Conservation (phyloP, 1,140 invertebrate genomes). For the Penaeus chinensis region DNA sequence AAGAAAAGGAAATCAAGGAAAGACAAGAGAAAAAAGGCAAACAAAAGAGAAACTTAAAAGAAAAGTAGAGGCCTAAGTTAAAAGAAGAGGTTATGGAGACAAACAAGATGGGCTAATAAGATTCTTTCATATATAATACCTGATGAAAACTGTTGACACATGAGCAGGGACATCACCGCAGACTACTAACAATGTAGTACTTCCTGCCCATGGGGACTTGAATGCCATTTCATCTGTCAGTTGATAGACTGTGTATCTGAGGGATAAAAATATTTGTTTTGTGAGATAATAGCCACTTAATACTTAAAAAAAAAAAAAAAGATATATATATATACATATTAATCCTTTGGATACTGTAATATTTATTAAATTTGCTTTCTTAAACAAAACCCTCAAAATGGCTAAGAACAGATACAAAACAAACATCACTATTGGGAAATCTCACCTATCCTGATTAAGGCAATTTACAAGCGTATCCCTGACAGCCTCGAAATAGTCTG, state of each 20-base stretch:
- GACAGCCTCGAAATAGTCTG: conserved; percentile 78
- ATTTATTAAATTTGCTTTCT: no score
- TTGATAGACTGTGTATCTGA: conserved; percentile 81
- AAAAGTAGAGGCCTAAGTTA: no score
- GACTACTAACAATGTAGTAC: conserved; percentile 80
- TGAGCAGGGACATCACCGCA: conserved; percentile 79
- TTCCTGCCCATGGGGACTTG: conserved; percentile 77
- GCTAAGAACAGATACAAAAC: no score
- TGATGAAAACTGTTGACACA: conserved; percentile 76
- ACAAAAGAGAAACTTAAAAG: no score
- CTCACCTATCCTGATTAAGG: conserved; percentile 78
- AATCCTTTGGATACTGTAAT: no score
- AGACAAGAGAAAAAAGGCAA: no score
- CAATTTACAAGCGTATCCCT: conserved; percentile 76
- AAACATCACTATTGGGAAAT: not conserved
- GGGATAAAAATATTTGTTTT: not conserved
- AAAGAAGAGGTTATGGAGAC: no score
- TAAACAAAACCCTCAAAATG: not conserved
- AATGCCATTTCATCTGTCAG: conserved; percentile 75
- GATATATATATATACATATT: no score
- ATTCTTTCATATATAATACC: conserved; percentile 64
- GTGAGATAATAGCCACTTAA: not conserved
- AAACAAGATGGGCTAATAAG: no score
- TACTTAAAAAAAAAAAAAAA: not conserved
- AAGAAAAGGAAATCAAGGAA: no score